phyloP scores from a whole-genome alignment of 23 tunicate genomes.

The Styela plicata region DNA sequence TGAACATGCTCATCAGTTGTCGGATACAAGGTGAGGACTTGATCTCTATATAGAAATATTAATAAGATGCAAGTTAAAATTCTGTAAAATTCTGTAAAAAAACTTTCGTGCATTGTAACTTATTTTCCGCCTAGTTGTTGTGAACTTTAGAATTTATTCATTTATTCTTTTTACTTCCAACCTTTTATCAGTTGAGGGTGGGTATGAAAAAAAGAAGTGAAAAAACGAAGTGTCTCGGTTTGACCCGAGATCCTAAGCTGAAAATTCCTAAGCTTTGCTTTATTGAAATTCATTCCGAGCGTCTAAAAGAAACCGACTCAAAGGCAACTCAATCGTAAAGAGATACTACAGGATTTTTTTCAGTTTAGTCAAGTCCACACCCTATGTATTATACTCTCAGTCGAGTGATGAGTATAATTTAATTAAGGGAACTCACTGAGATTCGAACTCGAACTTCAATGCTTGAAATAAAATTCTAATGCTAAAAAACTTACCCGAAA shows the following conservation, averaged over 20 bases:
- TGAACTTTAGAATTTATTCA: background rate
- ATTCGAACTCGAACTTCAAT: background rate
- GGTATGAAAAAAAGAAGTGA: too few relatives aligned
- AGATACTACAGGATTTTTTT: too few relatives aligned
- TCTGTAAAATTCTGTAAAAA: background rate
- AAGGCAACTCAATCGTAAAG: too few relatives aligned
- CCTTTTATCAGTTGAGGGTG: background rate
- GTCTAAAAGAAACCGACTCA: too few relatives aligned
- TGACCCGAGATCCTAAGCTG: too few relatives aligned
- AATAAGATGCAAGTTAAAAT: background rate
- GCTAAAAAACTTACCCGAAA: slow-evolving; percentile 13
- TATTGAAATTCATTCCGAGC: too few relatives aligned
- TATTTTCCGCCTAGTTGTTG: background rate
- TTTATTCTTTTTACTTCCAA: background rate
- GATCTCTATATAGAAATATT: slow-evolving; percentile 44
- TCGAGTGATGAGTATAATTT: too few relatives aligned
- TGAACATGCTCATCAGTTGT: slow-evolving; percentile 32
- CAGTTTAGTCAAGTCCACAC: background rate
- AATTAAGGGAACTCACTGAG: too few relatives aligned
- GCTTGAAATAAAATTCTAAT: background rate
- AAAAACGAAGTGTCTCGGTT: too few relatives aligned
- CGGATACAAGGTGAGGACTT: slow-evolving; percentile 63
- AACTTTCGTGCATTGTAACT: background rate
- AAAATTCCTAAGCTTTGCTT: too few relatives aligned
- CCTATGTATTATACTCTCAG: too few relatives aligned